phyloP scores from a whole-genome alignment of 2,797 vertebrate species.

The Rhinatrema bivittatum region DNA sequence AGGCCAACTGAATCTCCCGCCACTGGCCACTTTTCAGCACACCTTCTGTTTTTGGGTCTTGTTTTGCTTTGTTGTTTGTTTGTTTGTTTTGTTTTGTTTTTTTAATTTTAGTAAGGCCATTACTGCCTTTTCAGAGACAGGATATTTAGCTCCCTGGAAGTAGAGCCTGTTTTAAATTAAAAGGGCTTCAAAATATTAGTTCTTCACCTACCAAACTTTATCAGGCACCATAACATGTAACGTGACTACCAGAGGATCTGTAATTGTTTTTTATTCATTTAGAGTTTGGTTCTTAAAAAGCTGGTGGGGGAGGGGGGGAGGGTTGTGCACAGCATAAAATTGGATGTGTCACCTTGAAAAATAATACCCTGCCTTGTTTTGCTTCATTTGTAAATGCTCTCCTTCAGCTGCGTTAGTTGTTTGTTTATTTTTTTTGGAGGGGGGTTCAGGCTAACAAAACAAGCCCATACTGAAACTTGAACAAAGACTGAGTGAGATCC shows the following conservation, averaged over 20 bases:
- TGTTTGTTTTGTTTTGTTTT: slow-evolving; percentile 18
- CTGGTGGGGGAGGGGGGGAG: too few relatives aligned
- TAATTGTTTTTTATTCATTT: too few relatives aligned
- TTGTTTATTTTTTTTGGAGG: slow-evolving; percentile 16
- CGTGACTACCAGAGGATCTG: slow-evolving; percentile 31
- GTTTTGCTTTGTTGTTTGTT: slow-evolving; percentile 1
- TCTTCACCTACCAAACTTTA: slow-evolving; percentile 37
- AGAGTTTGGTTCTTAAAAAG: too few relatives aligned
- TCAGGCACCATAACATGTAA: slow-evolving; percentile 27
- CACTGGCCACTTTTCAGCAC: slow-evolving; percentile 37
- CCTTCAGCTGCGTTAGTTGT: too few relatives aligned
- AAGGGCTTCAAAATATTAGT: slow-evolving; percentile 58
- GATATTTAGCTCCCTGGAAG: slow-evolving; percentile 50
- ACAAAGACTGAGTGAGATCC: slow-evolving; percentile 54
- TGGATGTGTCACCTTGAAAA: too few relatives aligned
- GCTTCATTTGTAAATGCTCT: slow-evolving; percentile 15
- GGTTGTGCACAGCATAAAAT: too few relatives aligned
- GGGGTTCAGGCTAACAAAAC: slow-evolving; percentile 50
- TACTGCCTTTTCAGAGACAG: slow-evolving; percentile 42
- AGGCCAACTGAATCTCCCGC: slow-evolving; percentile 64
- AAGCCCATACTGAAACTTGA: slow-evolving; percentile 59
- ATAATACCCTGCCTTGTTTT: background rate
- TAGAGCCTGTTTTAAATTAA: slow-evolving; percentile 46
- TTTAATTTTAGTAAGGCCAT: slow-evolving; percentile 42
- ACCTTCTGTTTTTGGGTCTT: slow-evolving; percentile 1